Base-by-base conservation (phyloP, 2,113 vertebrate genomes). In the Megaceryle maxima region DNA sequence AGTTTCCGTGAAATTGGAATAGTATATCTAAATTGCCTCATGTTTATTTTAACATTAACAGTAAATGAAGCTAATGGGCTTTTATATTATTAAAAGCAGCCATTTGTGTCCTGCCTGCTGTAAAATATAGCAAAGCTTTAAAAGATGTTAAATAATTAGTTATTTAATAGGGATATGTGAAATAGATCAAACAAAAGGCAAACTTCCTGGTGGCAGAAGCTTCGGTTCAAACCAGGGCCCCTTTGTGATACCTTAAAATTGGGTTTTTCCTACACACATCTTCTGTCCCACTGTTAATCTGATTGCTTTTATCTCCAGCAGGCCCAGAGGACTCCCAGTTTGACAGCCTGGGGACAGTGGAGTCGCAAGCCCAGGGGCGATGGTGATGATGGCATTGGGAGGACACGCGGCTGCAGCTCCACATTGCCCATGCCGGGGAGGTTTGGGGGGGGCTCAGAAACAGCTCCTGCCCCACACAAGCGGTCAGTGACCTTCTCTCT, bases 11-110 rank as follows among this genome's bases (percentile, higher is more conserved):
- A 98, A 98, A 98, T 98, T 98, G 98, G 98, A 98, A 98, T 98
- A 98, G 98, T 98, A 98, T 98, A 98, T 98, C 98, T 98, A 98
- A 98, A 98, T 98, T 98, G 98, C 98, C 98, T 98, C 98, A 98
- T 98, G 98, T 98, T 98, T 98, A 98, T 98, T 98, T 98, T 98
- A 98, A 98, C 98, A 98, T 98, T 98, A 98, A 98, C 98, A 98
- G 98, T 98, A 98, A 98, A 98, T 98, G 98, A 98, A 98, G 98
- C 98, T 98, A 98, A 98, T 98, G 98, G 98, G 98, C 98, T 98
- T 98, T 98, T 98, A 98, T 98, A 98, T 98, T 98, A 98, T 98
- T 98, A 98, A 98, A 98, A 98, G 98, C 98, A 98, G 97, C 98
- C 98, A 97, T 98, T 98, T 98, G 98, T 98, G 98, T 98, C 98